Evolutionary conservation across 1,140 invertebrate species (phyloP).

Genomic region (Melitaea cinxia): DNA sequence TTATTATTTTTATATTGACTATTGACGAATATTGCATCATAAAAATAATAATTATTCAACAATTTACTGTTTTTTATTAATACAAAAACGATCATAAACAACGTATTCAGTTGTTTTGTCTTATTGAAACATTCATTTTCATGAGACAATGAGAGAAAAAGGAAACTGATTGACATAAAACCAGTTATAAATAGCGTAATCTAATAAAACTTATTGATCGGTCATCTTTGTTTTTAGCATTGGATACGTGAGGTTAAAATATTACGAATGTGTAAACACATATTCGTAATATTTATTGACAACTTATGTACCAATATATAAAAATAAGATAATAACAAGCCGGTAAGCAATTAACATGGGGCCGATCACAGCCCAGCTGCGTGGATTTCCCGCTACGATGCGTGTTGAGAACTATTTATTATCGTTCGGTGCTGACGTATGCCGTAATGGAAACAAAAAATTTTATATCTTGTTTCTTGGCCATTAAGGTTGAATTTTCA

Average conservation of each 20-base stretch:
- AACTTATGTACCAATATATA: conserved; percentile 40
- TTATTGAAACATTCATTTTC: no score
- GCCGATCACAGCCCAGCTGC: conserved; percentile 75
- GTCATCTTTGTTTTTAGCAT: neutral
- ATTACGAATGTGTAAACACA: neutral
- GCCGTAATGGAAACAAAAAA: conserved; percentile 42
- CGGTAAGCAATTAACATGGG: conserved; percentile 70
- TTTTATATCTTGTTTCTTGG: conserved; percentile 36
- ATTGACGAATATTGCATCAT: no score
- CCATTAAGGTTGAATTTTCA: conserved; percentile 61
- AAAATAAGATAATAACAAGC: conserved; percentile 66
- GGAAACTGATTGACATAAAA: no score
- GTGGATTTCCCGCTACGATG: conserved; percentile 78
- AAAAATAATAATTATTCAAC: no score
- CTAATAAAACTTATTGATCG: neutral
- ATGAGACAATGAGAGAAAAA: no score
- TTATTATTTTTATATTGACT: no score
- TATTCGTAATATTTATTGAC: conserved; percentile 29
- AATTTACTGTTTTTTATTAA: no score
- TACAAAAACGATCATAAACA: no score
- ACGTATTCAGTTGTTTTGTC: no score
- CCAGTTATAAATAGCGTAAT: no score
- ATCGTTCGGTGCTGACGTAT: conserved; percentile 72
- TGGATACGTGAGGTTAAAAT: neutral
- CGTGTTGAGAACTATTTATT: conserved; percentile 78